Base-by-base conservation (phyloP, 2,888 invertebrate species). In the Drepanosiphum platanoidis region DNA sequence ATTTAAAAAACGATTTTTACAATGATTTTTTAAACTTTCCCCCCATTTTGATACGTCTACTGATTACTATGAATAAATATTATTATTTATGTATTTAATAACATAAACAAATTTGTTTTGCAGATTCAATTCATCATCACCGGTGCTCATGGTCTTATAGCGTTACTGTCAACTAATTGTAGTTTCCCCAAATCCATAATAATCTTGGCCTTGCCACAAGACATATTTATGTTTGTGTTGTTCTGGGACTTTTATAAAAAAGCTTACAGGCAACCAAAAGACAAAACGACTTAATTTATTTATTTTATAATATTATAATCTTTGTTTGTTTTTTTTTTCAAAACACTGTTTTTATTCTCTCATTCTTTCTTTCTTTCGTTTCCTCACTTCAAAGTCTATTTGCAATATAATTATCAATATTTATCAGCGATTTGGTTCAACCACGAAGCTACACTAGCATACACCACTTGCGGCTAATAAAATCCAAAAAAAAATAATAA, bases 51-150 rank as follows among this genome's bases (percentile, higher is more conserved):
- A n/a, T n/a, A n/a, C n/a, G n/a, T n/a, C n/a, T n/a, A n/a, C n/a
- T n/a, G n/a, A n/a, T n/a, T n/a, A n/a, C n/a, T n/a, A n/a, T n/a
- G n/a, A n/a, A n/a, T n/a, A n/a, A n/a, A n/a, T n/a, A n/a, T n/a
- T n/a, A n/a, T n/a, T n/a, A n/a, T n/a, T n/a, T n/a, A n/a, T n/a
- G n/a, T n/a, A n/a, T n/a, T 9, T 64, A 11, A 42, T 27, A 58
- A 30, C 22, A 71, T n/a, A 22, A 36, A 52, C 3, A 68, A 46
- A 68, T 66, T 39, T 71, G 71, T 72, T 61, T 84, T 87, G 84
- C 90, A 93, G 93, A 89, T 92, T 3, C 94, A 94, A 89, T 94
- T 94, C 88, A 90, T 92, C 39, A 89, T 94, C 68, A 94, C 94
- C 91, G 90, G 94, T 27, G 89, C 90, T 15, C 94, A 94, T 88